Evolutionary conservation across 2,888 invertebrate species (phyloP), one percentile per base, ranked within the genome.

Genomic region (Atrina japonica): DNA sequence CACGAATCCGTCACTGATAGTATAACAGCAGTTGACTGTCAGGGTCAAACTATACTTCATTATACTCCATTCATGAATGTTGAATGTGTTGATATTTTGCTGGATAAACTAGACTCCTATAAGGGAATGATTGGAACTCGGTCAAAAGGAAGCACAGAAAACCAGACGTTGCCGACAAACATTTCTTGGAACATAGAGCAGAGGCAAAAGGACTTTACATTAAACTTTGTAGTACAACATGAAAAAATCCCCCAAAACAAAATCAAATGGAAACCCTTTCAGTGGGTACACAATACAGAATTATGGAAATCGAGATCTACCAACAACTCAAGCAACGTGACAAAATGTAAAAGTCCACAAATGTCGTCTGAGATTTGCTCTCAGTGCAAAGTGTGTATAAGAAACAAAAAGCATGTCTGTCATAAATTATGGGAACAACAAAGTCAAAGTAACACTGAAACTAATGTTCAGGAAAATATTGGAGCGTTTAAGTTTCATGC

Each of bases 11-110:
- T 21, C 18, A 21, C 23, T 7, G 29, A 75, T 9, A 70, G 72
- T 47, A 41, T 74, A 16, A 52, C 53, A 16, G 65, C 66, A 3
- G 40, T 25, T 7, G 77, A 80, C 47, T 41, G 41, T 25, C 29
- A 66, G 14, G 74, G 74, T 3, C 67, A 70, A 25, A 53, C 53
- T n/a, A 61, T 78, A 27, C 70, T 80, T 14, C 68, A 77, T 63
- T 75, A 76, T 55, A 43, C 55, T 2, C 23, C 64, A 27, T 30
- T 59, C 9, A 27, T 73, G 23, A 58, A 58, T 9, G 69, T 61
- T 7, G 56, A 55, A 47, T 41, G 49, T 3, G 25, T 61, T 7
- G 73, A 73, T 27, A 18, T 69, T 16, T 16, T 63, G 23, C 56
- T 50, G 5, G 11, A 5, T 11, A 35, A 35, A 11, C 35, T 35